Base-by-base conservation (phyloP, 2,888 invertebrate species). In the Baccha elongata region DNA sequence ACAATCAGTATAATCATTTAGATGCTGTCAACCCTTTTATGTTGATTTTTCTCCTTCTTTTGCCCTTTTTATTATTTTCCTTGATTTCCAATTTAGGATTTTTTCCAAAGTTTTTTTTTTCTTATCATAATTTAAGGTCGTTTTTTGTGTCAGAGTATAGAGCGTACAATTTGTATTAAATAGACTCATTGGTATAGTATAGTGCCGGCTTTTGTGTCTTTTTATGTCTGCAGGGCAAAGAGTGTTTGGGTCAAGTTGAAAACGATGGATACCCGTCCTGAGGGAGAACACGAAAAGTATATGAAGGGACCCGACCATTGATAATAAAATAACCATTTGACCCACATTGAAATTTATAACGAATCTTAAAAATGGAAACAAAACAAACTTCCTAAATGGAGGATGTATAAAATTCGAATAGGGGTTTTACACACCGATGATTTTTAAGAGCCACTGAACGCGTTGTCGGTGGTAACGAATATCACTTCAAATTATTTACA, bases 111-210 rank as follows among this genome's bases (percentile, higher is more conserved):
- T 21, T 23, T 21, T 52, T 11, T 42, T n/a, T n/a, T n/a, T n/a
- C n/a, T n/a, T n/a, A n/a, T n/a, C n/a, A n/a, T n/a, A n/a, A n/a
- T 23, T 23, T 32, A 21, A 52, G 67, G 8, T 32, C 19, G 42
- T 58, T 67, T 50, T 26, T 26, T 46, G 21, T n/a, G 10, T 60
- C 29, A 60, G 55, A 21, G 13, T 8, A 52, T 42, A 23, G 21
- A 29, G 29, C 48, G 5, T 26, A 35, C 60, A 68, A 68, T 75
- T 68, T 67, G 67, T 75, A 67, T 50, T 60, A 74, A 73, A 55
- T 46, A 37, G 55, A 55, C 42, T 72, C 62, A 62, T 64, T 23
- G 44, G 29, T 32, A 21, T 68, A 26, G 23, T 46, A 13, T n/a
- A 42, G 50, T 52, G 52, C 29, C 32, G 19, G 23, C 42, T 50